These are phyloP conservation scores for Hippoglossus stenolepis DNA, from an alignment of 2,113 vertebrate genomes.

Conservation along the genomic window DNA sequence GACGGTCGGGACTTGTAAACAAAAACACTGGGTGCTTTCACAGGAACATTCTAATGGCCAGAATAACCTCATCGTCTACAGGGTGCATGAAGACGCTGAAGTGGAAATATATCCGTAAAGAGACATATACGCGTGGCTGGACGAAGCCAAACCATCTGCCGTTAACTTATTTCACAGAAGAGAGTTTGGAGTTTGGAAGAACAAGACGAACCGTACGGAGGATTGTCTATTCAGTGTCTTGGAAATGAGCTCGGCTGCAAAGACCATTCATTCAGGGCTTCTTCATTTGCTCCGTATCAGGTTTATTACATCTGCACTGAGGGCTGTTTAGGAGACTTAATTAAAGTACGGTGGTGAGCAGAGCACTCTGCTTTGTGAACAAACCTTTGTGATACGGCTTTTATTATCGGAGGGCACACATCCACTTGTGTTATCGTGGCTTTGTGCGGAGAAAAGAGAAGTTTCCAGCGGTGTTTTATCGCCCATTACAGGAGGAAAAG, in stretches of 20 bases:
- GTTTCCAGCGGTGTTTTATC: slow-evolving; percentile 36
- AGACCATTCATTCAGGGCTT: slow-evolving; percentile 43
- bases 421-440: slow-evolving; percentile 38
- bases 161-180: background rate
- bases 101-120: slow-evolving; percentile 41
- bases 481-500: slow-evolving; percentile 29
- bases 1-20: slow-evolving; percentile 47
- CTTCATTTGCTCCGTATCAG: slow-evolving; percentile 51
- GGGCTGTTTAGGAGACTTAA: slow-evolving; percentile 69
- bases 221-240: slow-evolving; percentile 12
- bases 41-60: slow-evolving; percentile 29
- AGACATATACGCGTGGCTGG: background rate
- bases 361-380: slow-evolving; percentile 49
- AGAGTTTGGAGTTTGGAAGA: slow-evolving; percentile 20
- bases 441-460: slow-evolving; percentile 10
- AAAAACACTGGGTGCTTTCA: slow-evolving; percentile 39
- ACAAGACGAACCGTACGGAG: slow-evolving; percentile 28
- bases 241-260: slow-evolving; percentile 44
- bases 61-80: slow-evolving; percentile 15
- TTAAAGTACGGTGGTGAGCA: slow-evolving; percentile 66
- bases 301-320: slow-evolving; percentile 69
- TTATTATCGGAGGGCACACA: slow-evolving; percentile 54
- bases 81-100: slow-evolving; percentile 24
- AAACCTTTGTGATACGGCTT: slow-evolving; percentile 59
- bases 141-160: background rate